Evolutionary conservation across 1,140 invertebrate species (phyloP), one percentile per base, ranked within the genome.

Genomic region (Idris sp.): DNA sequence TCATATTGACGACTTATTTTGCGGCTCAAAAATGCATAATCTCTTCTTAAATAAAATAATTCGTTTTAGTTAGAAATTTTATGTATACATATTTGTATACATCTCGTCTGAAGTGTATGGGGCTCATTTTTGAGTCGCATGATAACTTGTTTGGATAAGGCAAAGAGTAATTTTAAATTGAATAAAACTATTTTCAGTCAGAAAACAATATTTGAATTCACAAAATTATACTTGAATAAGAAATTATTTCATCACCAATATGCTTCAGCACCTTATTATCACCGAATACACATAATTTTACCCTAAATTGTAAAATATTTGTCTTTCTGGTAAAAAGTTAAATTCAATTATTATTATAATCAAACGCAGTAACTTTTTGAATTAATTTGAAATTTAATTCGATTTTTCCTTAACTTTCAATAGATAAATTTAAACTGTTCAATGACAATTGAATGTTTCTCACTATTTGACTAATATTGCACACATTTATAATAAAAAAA

Each of bases 401-500:
- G n/a, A 46, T 54, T 65, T 44, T 40, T 30, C 43, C 46, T 53
- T 38, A 53, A 64, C 30, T 13, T 26, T 36, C 25, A 11, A 14
- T 22, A 31, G 28, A 1, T 19, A 48, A 48, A 15, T 58, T 6
- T 26, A 31, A 56, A 68, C 43, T 10, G 19, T 30, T 44, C 41
- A 49, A 31, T 13, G 43, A 58, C 46, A 38, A 33, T 54, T 30
- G 40, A 6, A 11, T 46, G 22, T 35, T 15, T 61, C 26, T 71
- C 67, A 46, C 67, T 62, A 59, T 61, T 71, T 71, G 67, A 71
- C 67, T 71, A 71, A 71, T 46, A 46, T n/a, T n/a, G 3, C 62
- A 71, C 67, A 71, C 67, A 71, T 35, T 61, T 71, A 48, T 71
- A 62, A 71, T 59, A 62, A 38, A 69, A 71, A 69, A 62, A 61